A percentile compares a stretch with the other conserved stretches of the same genome.
phyloP scores from a whole-genome alignment of 2,797 vertebrate species.

The Alcedo quadribrachys region DNA sequence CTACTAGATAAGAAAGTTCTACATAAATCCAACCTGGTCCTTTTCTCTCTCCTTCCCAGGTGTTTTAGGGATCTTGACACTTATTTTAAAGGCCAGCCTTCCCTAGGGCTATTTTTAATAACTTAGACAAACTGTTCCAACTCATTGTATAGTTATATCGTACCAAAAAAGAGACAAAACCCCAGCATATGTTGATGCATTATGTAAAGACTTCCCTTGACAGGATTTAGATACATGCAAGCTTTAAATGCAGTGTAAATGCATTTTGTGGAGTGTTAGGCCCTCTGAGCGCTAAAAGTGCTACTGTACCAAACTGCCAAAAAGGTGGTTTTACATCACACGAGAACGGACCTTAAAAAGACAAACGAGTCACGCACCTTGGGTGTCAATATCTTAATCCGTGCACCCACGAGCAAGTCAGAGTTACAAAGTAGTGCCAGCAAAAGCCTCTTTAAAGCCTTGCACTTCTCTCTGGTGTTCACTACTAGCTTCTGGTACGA shows the following conservation, averaged over 20 bases:
- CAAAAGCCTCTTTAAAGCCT: not conserved
- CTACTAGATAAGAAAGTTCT: not conserved
- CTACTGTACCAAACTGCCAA: constrained; percentile 46
- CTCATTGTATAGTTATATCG: constrained; percentile 20
- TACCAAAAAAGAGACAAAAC: constrained; percentile 44
- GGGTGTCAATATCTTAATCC: not conserved
- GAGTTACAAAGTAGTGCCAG: not conserved
- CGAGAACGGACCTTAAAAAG: not conserved
- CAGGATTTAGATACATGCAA: constrained; percentile 67
- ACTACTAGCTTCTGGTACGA: not conserved
- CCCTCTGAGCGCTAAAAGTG: constrained; percentile 41
- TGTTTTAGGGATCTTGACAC: not conserved
- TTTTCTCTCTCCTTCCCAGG: not conserved
- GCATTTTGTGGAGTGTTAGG: constrained; percentile 65
- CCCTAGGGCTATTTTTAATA: constrained; percentile 29
- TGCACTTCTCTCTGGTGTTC: not conserved
- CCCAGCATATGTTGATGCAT: constrained; percentile 71
- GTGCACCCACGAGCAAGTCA: not conserved
- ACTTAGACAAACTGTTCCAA: not conserved
- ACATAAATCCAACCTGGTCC: not conserved
- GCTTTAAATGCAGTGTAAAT: constrained; percentile 72
- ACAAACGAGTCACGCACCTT: not conserved
- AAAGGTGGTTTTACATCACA: constrained; percentile 34
- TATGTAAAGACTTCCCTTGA: constrained; percentile 75
- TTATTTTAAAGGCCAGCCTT: constrained; percentile 9